phyloP scores from a whole-genome alignment of 2,888 invertebrate genomes.

The Dione vanillae region DNA sequence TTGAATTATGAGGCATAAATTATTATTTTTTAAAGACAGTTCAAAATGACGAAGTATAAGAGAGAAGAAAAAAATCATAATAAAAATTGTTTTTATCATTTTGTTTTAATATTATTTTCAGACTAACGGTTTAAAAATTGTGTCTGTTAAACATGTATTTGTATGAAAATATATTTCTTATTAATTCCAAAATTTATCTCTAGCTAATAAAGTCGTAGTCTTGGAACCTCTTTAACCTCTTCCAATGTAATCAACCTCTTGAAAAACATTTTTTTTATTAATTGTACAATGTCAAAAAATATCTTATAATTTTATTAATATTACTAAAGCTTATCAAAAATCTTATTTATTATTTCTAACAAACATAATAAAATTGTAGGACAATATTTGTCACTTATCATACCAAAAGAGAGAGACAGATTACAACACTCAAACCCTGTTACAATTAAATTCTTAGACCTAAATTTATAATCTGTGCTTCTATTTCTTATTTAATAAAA shows the following conservation, averaged over 20 bases:
- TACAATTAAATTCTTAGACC: no score
- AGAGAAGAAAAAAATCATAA: background rate
- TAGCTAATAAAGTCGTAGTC: no score
- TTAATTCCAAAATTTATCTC: no score
- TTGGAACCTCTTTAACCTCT: no score
- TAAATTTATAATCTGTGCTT: no score
- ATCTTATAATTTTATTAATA: conserved; percentile 3
- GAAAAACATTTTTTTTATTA: conserved; percentile 29
- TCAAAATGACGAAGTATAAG: no score
- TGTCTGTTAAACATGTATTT: conserved; percentile 25
- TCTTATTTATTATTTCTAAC: conserved; percentile 22
- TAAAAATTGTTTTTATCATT: background rate
- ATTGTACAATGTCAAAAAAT: conserved; percentile 35
- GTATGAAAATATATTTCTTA: no score
- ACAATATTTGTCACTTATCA: conserved; percentile 24
- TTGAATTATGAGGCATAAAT: background rate
- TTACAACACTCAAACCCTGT: background rate
- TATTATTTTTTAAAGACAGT: background rate
- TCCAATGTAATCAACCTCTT: no score
- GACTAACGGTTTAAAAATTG: no score
- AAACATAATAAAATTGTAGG: conserved; percentile 23
- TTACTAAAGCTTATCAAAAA: conserved; percentile 33
- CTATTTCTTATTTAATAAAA: no score
- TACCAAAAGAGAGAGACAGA: background rate
- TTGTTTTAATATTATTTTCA: no score